phyloP scores from a whole-genome alignment of 2,888 invertebrate genomes.

The Cosmia pyralina region DNA sequence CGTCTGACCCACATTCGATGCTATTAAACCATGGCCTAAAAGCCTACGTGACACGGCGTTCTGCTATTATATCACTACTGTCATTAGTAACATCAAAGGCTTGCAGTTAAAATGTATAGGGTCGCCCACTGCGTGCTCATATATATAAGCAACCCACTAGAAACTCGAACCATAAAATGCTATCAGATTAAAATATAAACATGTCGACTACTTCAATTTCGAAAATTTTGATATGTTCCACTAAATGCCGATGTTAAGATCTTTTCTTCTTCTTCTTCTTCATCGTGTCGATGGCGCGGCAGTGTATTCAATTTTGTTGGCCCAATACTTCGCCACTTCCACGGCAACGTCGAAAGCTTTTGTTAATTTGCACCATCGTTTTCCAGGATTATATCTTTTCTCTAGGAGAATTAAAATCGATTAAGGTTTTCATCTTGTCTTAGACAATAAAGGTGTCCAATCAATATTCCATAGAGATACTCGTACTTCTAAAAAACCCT shows the following conservation, averaged over 20 bases:
- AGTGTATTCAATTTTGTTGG: too few relatives aligned
- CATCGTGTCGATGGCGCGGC: too few relatives aligned
- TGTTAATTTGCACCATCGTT: not conserved
- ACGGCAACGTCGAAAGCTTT: not conserved
- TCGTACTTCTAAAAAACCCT: not conserved
- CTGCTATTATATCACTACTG: slow-evolving; percentile 60
- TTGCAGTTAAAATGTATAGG: slow-evolving; percentile 54
- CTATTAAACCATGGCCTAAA: slow-evolving; percentile 74
- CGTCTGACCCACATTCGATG: slow-evolving; percentile 76
- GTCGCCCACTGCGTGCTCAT: slow-evolving; percentile 63
- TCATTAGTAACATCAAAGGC: slow-evolving; percentile 66
- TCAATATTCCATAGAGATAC: slow-evolving; percentile 7
- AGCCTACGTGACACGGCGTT: slow-evolving; percentile 79
- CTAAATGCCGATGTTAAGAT: not conserved
- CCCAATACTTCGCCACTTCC: too few relatives aligned
- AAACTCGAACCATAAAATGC: slow-evolving; percentile 45
- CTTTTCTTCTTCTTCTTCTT: not conserved
- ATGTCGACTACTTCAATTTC: slow-evolving; percentile 9
- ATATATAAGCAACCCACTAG: slow-evolving; percentile 46
- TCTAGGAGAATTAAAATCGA: not conserved
- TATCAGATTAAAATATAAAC: slow-evolving; percentile 45
- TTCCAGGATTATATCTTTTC: not conserved
- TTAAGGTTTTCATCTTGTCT: not conserved
- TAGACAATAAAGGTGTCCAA: not conserved
- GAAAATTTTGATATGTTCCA: not conserved